Conservation (phyloP, 1,140 invertebrate genomes). For the Listronotus bonariensis region DNA sequence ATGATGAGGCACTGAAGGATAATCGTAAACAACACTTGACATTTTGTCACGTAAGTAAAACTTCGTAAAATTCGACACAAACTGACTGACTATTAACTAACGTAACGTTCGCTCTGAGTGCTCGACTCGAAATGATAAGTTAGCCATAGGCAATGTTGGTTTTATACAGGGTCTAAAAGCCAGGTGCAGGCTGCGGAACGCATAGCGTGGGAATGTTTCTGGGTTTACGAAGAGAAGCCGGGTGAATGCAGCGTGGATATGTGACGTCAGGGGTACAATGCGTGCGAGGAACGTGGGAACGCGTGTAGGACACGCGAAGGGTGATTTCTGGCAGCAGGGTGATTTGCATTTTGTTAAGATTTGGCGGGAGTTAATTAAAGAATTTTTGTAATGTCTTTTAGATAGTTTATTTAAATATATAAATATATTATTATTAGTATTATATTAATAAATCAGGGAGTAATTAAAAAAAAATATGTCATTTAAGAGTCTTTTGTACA, state of each 20-base stretch:
- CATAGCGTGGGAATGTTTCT: slow-evolving; percentile 39
- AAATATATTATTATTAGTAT: too few species aligned
- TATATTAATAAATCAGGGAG: too few species aligned
- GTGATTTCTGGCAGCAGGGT: slow-evolving; percentile 9
- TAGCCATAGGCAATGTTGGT: slow-evolving; percentile 16
- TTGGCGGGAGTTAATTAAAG: background rate
- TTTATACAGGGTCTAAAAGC: slow-evolving; percentile 36
- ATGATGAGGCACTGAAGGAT: slow-evolving; percentile 42
- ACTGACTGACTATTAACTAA: slow-evolving; percentile 16
- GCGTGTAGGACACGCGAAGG: slow-evolving; percentile 35
- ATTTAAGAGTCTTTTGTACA: too few species aligned
- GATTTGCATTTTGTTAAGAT: background rate
- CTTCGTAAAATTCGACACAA: slow-evolving; percentile 4
- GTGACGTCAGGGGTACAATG: slow-evolving; percentile 29
- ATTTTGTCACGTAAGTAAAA: slow-evolving; percentile 24
- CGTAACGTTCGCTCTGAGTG: slow-evolving; percentile 28
- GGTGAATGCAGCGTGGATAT: slow-evolving; percentile 18
- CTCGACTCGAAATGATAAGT: slow-evolving; percentile 33
- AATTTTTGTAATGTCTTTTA: too few species aligned
- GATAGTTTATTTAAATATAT: too few species aligned
- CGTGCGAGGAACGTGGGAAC: slow-evolving; percentile 36
- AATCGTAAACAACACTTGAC: slow-evolving; percentile 30
- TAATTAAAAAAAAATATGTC: too few species aligned
- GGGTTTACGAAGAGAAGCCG: slow-evolving; percentile 10
- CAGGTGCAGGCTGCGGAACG: slow-evolving; percentile 36